Base-by-base conservation (phyloP, 2,797 vertebrate species). In the Scomberomorus guttatus region DNA sequence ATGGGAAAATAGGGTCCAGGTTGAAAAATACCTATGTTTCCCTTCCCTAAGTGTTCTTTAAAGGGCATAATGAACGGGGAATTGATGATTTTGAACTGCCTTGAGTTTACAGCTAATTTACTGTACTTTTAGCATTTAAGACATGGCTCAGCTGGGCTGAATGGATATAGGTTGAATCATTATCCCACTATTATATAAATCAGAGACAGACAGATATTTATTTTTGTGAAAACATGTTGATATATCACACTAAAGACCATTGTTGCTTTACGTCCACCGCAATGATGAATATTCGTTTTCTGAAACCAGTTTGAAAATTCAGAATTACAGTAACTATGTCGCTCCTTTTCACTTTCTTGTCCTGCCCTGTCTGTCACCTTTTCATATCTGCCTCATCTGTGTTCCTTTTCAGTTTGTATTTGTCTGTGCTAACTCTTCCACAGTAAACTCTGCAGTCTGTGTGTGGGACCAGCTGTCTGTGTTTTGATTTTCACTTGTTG, bases 401-500 rank as follows among this genome's bases (percentile, higher is more conserved):
- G 11, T 6, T 70, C 22, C 57, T 77, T 66, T 60, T 60, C 65
- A 22, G 4, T 60, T 25, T 55, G 15, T 39, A 2, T 84, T 87
- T 88, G 79, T 89, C 72, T 54, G 29, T 2, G 73, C 39, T 68
- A 46, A 86, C 80, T 86, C 72, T 22, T 83, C 68, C 80, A 42
- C 83, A 56, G 56, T 67, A 37, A 75, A 70, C 50, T 46, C 39
- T 63, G 14, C 12, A 11, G 56, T 61, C 17, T 22, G 57, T 60
- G 65, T 79, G 74, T 66, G 64, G 57, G 29, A 59, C 39, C 91
- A 93, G 85, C 92, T 93, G 91, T 22, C 69, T 14, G 0, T 93
- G 90, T 92, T 93, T 90, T 93, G 92, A 92, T 93, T 93, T 90
- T 90, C 81, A 76, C 87, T 93, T 92, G 92, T 93, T 92, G 83